A percentile compares a stretch with the other conserved stretches of the same genome.
Conservation (phyloP, 2,113 vertebrate genomes). For the Centrocercus urophasianus region DNA sequence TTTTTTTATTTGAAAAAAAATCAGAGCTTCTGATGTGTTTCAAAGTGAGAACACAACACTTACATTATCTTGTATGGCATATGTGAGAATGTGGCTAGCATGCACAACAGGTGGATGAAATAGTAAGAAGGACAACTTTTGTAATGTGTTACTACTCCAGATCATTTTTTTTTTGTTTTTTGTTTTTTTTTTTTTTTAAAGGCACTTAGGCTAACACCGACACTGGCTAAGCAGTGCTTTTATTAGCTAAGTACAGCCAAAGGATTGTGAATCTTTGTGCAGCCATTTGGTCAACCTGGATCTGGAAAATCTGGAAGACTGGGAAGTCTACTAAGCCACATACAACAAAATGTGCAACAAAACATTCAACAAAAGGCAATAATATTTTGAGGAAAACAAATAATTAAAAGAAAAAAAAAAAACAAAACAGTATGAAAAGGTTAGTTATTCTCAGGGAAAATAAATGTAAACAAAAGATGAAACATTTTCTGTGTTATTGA, state of each 20-base stretch:
- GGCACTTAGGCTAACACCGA: not conserved
- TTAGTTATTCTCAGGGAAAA: not conserved
- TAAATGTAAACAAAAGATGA: too few species aligned
- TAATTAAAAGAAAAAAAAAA: not conserved
- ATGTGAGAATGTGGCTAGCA: not conserved
- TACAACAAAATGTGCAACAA: too few species aligned
- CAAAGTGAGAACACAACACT: not conserved
- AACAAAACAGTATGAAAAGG: not conserved
- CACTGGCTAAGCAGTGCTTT: not conserved
- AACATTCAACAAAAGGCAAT: not conserved
- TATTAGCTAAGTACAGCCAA: not conserved
- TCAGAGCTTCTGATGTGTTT: not conserved
- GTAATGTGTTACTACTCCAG: not conserved
- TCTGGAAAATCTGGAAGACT: too few species aligned
- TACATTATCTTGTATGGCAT: not conserved
- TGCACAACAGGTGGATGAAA: fast-evolving
- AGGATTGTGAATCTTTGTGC: not conserved
- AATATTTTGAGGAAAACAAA: not conserved
- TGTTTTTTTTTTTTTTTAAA: not conserved
- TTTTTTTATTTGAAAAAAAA: not conserved
- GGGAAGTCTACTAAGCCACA: not conserved
- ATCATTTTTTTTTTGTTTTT: not conserved
- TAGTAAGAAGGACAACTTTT: not conserved
- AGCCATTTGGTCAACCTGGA: not conserved
- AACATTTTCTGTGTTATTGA: not conserved